A percentile compares a stretch with the other conserved stretches of the same genome.
These are phyloP conservation scores for Pseudococcus longispinus DNA, from an alignment of 2,888 invertebrate species.

Conservation along the genomic window DNA sequence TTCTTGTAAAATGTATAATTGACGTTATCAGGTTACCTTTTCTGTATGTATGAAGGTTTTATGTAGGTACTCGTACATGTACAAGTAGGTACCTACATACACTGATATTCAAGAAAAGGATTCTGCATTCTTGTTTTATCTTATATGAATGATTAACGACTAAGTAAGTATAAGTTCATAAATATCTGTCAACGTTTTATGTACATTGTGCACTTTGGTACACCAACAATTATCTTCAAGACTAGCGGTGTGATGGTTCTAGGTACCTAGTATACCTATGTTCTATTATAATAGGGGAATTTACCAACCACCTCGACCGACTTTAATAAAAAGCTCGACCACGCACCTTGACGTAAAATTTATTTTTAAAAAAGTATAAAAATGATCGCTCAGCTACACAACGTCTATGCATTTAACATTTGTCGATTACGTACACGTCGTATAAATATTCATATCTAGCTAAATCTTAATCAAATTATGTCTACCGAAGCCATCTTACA, in stretches of 20 bases:
- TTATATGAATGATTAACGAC: not conserved
- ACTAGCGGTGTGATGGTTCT: not conserved
- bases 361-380: not conserved
- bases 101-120: not conserved
- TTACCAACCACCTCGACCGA: not conserved
- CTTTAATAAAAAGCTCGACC: not conserved
- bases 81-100: not conserved
- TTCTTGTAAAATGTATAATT: not conserved
- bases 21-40: not conserved
- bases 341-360: not conserved
- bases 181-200: not conserved
- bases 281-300: not conserved
- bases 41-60: not conserved
- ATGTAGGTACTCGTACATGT: not conserved
- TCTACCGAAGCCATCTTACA: conserved; percentile 1
- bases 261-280: not conserved
- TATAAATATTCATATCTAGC: conserved; percentile 6
- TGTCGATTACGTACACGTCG: not conserved
- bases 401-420: too few species aligned
- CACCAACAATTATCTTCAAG: not conserved
- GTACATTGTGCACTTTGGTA: too few species aligned
- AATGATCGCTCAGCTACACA: not conserved
- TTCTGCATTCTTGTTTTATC: not conserved
- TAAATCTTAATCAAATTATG: conserved; percentile 8
- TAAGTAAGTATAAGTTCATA: not conserved